A percentile compares a stretch with the other conserved stretches of the same genome.
Evolutionary conservation across 1,140 invertebrate genomes (phyloP).

Genomic region (Drosophila suzukii): DNA sequence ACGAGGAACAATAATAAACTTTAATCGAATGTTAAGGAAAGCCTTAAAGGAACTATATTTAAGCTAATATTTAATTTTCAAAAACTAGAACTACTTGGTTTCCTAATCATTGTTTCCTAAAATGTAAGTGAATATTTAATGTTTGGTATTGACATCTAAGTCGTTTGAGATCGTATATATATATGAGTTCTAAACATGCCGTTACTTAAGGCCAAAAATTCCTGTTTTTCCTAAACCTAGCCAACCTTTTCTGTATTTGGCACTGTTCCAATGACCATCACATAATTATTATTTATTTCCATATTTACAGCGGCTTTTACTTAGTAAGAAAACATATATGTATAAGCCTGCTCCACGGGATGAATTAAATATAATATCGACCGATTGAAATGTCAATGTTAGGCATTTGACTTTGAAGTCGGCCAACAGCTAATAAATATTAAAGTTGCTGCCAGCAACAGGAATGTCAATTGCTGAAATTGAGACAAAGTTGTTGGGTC

Average conservation of each 20-base stretch:
- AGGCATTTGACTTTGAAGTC: slow-evolving; percentile 46
- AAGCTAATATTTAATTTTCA: too few relatives aligned
- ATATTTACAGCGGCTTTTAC: slow-evolving; percentile 19
- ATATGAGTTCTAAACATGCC: neutral
- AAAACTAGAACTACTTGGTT: too few relatives aligned
- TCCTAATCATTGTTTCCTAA: too few relatives aligned
- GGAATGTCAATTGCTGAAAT: slow-evolving; percentile 67
- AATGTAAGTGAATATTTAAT: too few relatives aligned
- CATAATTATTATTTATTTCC: slow-evolving; percentile 16
- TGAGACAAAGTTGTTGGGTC: slow-evolving; percentile 45
- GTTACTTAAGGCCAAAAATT: neutral
- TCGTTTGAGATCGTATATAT: too few relatives aligned
- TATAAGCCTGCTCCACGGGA: slow-evolving; percentile 6
- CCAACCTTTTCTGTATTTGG: neutral
- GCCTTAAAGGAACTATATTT: slow-evolving; percentile 5
- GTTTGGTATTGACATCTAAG: too few relatives aligned
- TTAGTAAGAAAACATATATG: slow-evolving; percentile 5
- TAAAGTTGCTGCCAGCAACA: slow-evolving; percentile 39
- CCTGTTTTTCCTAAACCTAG: too few relatives aligned
- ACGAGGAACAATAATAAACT: neutral
- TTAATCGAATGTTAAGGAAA: neutral
- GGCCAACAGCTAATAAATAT: slow-evolving; percentile 58
- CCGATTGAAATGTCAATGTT: slow-evolving; percentile 64
- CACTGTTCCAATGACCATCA: slow-evolving; percentile 1
- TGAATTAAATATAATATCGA: slow-evolving; percentile 34